Conservation (phyloP, 2,888 invertebrate genomes). For the Yponomeuta plumbellus region DNA sequence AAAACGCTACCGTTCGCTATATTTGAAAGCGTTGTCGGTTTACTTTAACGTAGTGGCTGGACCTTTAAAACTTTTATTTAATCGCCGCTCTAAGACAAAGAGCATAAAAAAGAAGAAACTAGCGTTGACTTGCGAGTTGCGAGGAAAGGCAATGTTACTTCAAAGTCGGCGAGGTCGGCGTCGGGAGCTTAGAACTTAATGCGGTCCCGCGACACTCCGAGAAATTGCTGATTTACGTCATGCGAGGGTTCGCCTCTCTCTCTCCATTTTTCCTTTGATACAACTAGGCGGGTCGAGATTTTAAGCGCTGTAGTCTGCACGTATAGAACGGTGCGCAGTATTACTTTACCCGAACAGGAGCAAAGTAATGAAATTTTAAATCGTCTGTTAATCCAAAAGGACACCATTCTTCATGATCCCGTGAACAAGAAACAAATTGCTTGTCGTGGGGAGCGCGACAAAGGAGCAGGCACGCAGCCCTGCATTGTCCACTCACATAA, state of each 20-base stretch:
- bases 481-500: slow-evolving; percentile 44
- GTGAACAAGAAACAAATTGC: slow-evolving; percentile 46
- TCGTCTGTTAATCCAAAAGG: slow-evolving; percentile 6
- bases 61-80: slow-evolving; percentile 36
- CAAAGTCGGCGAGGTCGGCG: slow-evolving; percentile 40
- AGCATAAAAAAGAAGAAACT: slow-evolving; percentile 34
- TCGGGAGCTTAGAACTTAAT: slow-evolving; percentile 36
- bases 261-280: slow-evolving; percentile 32
- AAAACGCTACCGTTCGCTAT: neutral
- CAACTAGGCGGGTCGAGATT: slow-evolving; percentile 8
- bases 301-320: neutral
- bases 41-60: slow-evolving; percentile 21
- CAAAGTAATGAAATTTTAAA: slow-evolving; percentile 3
- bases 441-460: slow-evolving; percentile 40
- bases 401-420: slow-evolving; percentile 8
- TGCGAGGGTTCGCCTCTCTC: slow-evolving; percentile 24
- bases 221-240: slow-evolving; percentile 49
- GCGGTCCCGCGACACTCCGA: slow-evolving; percentile 43
- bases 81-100: slow-evolving; percentile 37
- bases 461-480: slow-evolving; percentile 38
- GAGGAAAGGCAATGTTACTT: slow-evolving; percentile 43
- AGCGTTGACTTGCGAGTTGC: slow-evolving; percentile 43
- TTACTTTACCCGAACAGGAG: neutral
- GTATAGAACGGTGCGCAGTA: neutral
- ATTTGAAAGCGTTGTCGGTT: neutral